Base-by-base conservation (phyloP, 2,888 invertebrate species). In the Zeuzera pyrina region DNA sequence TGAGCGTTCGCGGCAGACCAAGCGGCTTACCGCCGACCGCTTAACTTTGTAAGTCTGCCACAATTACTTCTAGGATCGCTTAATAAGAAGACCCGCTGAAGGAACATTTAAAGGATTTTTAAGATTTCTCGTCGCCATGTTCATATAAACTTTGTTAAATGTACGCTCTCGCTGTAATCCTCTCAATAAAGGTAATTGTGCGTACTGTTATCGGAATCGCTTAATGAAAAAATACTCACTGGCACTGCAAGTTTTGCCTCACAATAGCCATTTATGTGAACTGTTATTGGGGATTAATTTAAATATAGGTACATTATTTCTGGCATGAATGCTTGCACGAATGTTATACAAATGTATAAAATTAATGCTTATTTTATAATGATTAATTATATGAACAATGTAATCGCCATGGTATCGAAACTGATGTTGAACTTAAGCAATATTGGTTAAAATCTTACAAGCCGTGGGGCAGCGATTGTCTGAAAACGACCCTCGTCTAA, bases 21-120 rank as follows among this genome's bases (percentile, higher is more conserved):
- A 41, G 51, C 58, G 69, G 73, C 71, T 78, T 71, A 74, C 67
- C 62, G 54, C 55, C 53, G 51, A 49, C 66, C 64, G 70, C 64
- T 76, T 74, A 78, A 79, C 78, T 81, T 77, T 68, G 69, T 73
- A 77, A 81, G 70, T 73, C 77, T 71, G 62, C 76, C 74, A 54
- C 72, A 69, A 71, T 72, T 73, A 76, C 70, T 71, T n/a, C 67
- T 64, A 60, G 53, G 61, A 59, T 55, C 63, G 64, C 64, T 71
- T 78, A 73, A 71, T 76, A 76, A 71, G 69, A 59, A 55, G 56
- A 62, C 61, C 66, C 49, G 54, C 42, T 30, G 42, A 42, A 56
- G 64, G 53, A 61, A 60, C 57, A 61, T 70, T 69, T 51, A 58
- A 47, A 54, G 58, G 59, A 62, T 65, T 73, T 77, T 71, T 65